These are phyloP conservation scores for Epinephelus fuscoguttatus DNA, from an alignment of 2,113 vertebrate genomes.

Conservation along the genomic window DNA sequence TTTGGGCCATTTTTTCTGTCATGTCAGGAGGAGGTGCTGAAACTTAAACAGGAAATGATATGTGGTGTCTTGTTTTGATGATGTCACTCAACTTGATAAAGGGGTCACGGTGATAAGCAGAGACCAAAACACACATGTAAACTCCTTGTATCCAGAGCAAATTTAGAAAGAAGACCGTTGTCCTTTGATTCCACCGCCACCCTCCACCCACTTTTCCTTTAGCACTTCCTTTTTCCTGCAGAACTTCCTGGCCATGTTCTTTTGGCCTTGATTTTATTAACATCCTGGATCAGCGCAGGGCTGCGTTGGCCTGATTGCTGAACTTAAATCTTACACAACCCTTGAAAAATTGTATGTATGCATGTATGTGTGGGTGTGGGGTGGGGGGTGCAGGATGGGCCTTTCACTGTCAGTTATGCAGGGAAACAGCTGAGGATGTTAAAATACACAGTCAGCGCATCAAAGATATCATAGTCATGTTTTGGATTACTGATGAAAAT, in stretches of 20 bases:
- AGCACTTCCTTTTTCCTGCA: constrained; percentile 70
- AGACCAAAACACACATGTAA: background rate
- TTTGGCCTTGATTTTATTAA: constrained; percentile 44
- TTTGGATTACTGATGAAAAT: background rate
- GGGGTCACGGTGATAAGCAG: background rate
- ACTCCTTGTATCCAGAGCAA: too few relatives aligned
- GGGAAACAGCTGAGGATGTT: constrained; percentile 17
- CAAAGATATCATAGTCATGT: background rate
- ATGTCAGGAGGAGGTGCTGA: background rate
- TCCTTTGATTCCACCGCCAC: constrained; percentile 17
- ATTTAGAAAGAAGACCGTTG: background rate
- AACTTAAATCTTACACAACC: constrained; percentile 9
- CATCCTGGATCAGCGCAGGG: constrained; percentile 36
- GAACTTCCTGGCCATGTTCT: constrained; percentile 64
- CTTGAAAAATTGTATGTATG: background rate
- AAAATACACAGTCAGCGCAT: background rate
- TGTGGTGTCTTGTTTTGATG: constrained; percentile 5
- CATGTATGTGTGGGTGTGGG: background rate
- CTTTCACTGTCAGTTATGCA: constrained; percentile 4
- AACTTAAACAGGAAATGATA: background rate
- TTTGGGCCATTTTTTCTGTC: background rate
- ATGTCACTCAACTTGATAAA: background rate
- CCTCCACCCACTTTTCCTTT: constrained; percentile 43
- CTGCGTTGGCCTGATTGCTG: constrained; percentile 10
- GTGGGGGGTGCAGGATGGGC: background rate